Evolutionary conservation across 1,140 invertebrate genomes (phyloP).

Genomic region (Pachypsylla venusta): DNA sequence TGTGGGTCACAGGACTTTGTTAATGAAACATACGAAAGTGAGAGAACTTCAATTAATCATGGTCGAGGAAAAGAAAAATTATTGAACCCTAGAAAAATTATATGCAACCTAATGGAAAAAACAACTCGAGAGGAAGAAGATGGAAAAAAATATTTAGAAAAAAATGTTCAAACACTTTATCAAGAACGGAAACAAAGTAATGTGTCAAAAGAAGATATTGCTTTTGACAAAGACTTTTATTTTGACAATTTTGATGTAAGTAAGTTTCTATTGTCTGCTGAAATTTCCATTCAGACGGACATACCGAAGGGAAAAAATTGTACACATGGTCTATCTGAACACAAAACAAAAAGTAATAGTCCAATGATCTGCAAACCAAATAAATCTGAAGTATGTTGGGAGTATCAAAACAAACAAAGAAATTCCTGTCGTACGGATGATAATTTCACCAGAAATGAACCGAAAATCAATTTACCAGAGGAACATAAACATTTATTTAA

Average conservation of each 20-base stretch:
- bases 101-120: background rate
- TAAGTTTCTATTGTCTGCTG: background rate
- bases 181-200: background rate
- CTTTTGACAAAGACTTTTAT: background rate
- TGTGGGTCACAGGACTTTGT: background rate
- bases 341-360: background rate
- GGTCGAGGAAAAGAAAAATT: constrained; percentile 4
- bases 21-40: background rate
- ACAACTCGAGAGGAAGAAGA: background rate
- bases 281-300: background rate
- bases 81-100: background rate
- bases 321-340: background rate
- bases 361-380: background rate
- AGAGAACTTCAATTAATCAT: background rate
- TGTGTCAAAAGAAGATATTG: background rate
- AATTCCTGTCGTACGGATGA: too few species aligned
- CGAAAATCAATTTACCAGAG: too few species aligned
- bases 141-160: background rate
- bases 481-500: too few species aligned
- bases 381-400: too few species aligned
- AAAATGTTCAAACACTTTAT: background rate
- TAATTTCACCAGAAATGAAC: too few species aligned
- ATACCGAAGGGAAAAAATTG: background rate
- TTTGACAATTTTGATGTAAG: background rate
- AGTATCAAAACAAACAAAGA: too few species aligned